These are phyloP conservation scores for Gymnoscopelus braueri DNA, from an alignment of 2,797 vertebrate genomes.

Conservation along the genomic window DNA sequence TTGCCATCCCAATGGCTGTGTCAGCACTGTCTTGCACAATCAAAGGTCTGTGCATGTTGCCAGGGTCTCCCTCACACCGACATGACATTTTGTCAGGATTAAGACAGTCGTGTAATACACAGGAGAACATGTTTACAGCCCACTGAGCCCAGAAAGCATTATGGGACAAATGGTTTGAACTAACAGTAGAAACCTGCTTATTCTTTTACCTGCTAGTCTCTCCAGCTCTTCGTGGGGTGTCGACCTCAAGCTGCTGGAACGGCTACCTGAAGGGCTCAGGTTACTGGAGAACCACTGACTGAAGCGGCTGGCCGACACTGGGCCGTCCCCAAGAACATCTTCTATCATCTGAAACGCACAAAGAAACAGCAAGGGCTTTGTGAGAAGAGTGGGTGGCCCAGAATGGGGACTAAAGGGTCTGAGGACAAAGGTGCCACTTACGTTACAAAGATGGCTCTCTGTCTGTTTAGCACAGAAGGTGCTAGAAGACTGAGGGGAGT, in stretches of 20 bases:
- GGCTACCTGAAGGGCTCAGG: conserved; percentile 92
- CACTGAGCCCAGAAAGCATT: too few relatives aligned
- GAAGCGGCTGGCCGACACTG: conserved; percentile 92
- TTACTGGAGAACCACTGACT: conserved; percentile 96
- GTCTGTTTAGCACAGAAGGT: conserved; percentile 67
- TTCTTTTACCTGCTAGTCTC: conserved; percentile 90
- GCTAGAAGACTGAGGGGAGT: conserved; percentile 45
- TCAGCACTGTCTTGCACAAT: too few relatives aligned
- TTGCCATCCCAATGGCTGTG: too few relatives aligned
- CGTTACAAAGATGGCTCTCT: conserved; percentile 67
- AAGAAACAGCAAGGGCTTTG: conserved; percentile 5
- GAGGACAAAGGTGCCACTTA: conserved; percentile 69
- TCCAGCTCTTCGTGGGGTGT: conserved; percentile 97
- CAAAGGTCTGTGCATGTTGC: too few relatives aligned
- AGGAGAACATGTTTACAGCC: too few relatives aligned
- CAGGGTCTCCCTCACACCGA: too few relatives aligned
- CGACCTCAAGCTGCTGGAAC: conserved; percentile 94
- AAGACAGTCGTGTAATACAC: too few relatives aligned
- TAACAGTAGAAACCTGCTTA: too few relatives aligned
- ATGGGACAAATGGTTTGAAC: too few relatives aligned
- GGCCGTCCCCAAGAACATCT: conserved; percentile 95
- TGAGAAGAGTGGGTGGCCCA: conserved; percentile 29
- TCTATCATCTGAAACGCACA: conserved; percentile 92
- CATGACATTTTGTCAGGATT: too few relatives aligned
- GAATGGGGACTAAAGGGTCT: conserved; percentile 32